Percentiles rank a stretch among this genome's conserved stretches.
phyloP scores from a whole-genome alignment of 1,140 invertebrate species.

The Amphibalanus amphitrite region DNA sequence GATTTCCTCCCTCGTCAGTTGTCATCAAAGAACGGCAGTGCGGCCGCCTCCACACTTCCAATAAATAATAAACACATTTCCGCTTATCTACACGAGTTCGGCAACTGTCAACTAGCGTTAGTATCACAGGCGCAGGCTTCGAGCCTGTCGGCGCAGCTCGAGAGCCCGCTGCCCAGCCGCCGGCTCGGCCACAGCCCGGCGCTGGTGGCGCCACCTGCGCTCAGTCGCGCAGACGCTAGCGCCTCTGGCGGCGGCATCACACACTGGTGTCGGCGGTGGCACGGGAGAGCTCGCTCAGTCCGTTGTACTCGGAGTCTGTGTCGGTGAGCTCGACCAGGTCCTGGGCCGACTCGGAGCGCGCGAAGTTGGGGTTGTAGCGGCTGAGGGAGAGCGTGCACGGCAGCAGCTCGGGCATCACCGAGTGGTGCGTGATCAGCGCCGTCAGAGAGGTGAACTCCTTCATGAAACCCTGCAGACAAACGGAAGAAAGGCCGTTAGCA shows the following conservation, averaged over 20 bases:
- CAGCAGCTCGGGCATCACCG: slow-evolving; percentile 83
- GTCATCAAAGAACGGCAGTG: no score
- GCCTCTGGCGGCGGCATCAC: no score
- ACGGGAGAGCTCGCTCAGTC: slow-evolving; percentile 8
- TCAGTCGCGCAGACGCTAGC: no score
- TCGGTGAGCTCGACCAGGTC: slow-evolving; percentile 15
- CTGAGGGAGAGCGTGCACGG: slow-evolving; percentile 73
- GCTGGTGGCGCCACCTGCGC: background rate
- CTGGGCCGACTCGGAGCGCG: slow-evolving; percentile 21
- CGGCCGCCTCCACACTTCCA: no score
- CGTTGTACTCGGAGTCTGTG: slow-evolving; percentile 54
- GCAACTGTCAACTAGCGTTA: no score
- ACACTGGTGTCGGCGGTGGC: no score
- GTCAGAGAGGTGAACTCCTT: slow-evolving; percentile 84
- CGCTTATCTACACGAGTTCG: no score
- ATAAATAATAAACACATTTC: no score
- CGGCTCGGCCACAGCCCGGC: background rate
- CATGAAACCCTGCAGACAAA: slow-evolving; percentile 65
- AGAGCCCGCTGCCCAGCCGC: background rate
- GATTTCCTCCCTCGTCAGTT: no score
- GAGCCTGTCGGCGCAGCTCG: background rate
- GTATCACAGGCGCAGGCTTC: background rate
- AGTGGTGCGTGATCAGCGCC: slow-evolving; percentile 83
- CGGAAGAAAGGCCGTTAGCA: slow-evolving; percentile 6
- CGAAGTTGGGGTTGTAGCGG: slow-evolving; percentile 34